phyloP scores from a whole-genome alignment of 2,888 invertebrate genomes.

The Drosophila kanekoi region DNA sequence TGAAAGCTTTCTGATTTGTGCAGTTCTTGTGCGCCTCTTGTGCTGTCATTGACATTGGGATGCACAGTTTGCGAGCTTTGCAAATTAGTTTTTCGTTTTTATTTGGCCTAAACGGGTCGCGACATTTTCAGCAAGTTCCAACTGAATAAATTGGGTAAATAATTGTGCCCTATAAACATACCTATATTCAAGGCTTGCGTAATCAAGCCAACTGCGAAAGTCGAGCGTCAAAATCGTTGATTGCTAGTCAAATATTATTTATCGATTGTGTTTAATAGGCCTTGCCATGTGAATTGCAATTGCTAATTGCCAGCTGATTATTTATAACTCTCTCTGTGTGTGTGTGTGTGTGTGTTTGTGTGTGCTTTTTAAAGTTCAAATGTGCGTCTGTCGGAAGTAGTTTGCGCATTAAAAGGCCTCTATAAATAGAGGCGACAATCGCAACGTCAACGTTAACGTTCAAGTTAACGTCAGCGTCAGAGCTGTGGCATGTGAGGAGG shows the following conservation, averaged over 20 bases:
- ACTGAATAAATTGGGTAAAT: conserved; percentile 58
- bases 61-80: conserved; percentile 48
- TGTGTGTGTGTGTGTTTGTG: conserved; percentile 4
- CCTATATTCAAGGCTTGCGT: conserved; percentile 11
- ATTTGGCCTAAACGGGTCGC: conserved; percentile 62
- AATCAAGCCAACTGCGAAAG: conserved; percentile 8
- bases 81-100: conserved; percentile 67
- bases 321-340: conserved; percentile 39
- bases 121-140: conserved; percentile 15
- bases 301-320: conserved; percentile 52
- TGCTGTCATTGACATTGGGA: conserved; percentile 73
- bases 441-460: conserved; percentile 31
- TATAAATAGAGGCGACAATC: conserved; percentile 61
- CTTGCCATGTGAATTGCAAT: conserved; percentile 30
- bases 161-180: not conserved
- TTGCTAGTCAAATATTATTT: conserved; percentile 5
- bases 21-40: conserved; percentile 34
- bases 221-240: conserved; percentile 8
- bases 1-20: conserved; percentile 19
- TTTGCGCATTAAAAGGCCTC: conserved; percentile 58
- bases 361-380: conserved; percentile 60
- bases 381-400: conserved; percentile 73
- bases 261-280: conserved; percentile 10
- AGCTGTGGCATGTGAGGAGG: conserved; percentile 28
- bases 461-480: conserved; percentile 12